Conservation (phyloP, 2,888 invertebrate genomes). For the Pollenia angustigena region DNA sequence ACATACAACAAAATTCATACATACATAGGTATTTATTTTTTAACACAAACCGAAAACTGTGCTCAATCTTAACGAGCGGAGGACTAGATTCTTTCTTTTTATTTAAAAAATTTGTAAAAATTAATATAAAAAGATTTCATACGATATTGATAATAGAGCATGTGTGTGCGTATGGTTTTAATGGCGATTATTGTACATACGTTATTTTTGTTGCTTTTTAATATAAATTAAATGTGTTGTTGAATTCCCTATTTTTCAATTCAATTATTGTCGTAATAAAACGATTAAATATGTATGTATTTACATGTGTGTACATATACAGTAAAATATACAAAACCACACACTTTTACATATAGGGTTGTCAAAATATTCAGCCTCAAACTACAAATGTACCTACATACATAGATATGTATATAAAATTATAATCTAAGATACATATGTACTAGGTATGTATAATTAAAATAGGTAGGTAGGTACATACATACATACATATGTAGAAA, state of each 20-base stretch:
- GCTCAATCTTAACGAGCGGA: constrained; percentile 3
- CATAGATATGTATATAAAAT: background rate
- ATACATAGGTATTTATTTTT: no score
- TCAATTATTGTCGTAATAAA: constrained; percentile 50
- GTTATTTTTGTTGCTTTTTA: background rate
- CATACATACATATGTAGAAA: background rate
- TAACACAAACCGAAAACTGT: background rate
- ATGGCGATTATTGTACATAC: background rate
- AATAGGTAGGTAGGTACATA: no score
- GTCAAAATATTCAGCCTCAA: no score
- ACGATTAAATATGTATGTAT: constrained; percentile 44
- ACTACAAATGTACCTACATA: background rate
- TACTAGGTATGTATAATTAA: no score
- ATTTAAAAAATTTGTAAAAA: background rate
- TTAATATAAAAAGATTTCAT: background rate
- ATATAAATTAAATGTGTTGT: background rate
- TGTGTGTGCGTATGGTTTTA: background rate
- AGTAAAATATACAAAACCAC: constrained; percentile 21
- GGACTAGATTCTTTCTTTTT: background rate
- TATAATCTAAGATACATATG: background rate
- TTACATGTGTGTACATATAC: constrained; percentile 39
- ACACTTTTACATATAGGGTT: background rate
- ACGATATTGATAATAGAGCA: background rate
- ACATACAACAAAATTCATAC: no score
- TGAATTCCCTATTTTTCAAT: constrained; percentile 28